Base-by-base conservation (phyloP, 2,888 invertebrate genomes). In the Trachelus troglodyta region DNA sequence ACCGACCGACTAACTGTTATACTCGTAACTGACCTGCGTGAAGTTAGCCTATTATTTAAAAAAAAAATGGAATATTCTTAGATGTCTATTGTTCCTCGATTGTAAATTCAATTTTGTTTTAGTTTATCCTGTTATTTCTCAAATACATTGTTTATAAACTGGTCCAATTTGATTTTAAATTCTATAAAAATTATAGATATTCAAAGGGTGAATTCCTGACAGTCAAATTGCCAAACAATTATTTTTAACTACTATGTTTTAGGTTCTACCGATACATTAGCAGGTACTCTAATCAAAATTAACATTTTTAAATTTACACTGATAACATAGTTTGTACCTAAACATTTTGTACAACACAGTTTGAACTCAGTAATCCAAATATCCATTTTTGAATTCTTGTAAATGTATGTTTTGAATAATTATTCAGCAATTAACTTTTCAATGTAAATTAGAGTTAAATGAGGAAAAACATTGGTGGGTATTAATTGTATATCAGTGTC, bases 1-100 rank as follows among this genome's bases (percentile, higher is more conserved):
- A 90, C 78, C 90, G 82, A 85, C 77, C 69, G 84, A 78, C 69
- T 56, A 68, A 33, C 37, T 74, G 37, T 78, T 31, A n/a, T 11
- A 6, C 1, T 12, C 71, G 31, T 30, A 33, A 37, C 76, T 35
- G 31, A 56, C 56, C 40, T 56, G 56, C 23, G 23, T 56, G 56
- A 56, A 56, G 56, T 56, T 56, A 56, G 56, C 9, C 23, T 6
- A 56, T 9, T 56, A 56, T 56, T 56, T 56, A 12, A 12, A 35
- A 35, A 9, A 40, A 9, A 40, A 56, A 56, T 56, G 9, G 23
- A 15, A 23, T 2, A 23, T 56, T 23, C 56, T 23, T 2, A 1
- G 23, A 56, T 6, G 23, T 56, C 23, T 56, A 9, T 23, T 56
- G 6, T 56, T 15, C 0, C 23, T 2, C 2, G 2, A 9, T 15